Evolutionary conservation across 2,797 vertebrate species (phyloP), one percentile per base, ranked within the genome.

Genomic region (Darevskia mixta): DNA sequence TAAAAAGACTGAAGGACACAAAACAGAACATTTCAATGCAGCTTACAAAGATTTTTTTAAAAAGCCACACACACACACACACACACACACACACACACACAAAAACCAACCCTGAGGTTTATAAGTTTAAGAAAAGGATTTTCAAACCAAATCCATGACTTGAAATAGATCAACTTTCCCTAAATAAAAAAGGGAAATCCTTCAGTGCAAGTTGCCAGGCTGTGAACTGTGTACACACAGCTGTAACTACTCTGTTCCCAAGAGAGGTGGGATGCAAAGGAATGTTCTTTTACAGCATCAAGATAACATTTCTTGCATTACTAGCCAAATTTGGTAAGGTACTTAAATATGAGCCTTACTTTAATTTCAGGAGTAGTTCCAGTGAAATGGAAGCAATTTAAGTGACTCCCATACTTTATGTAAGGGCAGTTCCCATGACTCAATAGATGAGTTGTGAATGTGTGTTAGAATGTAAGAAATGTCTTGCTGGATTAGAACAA

Each of bases 101-200:
- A 35, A 1, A 35, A 55, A 15, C 49, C 49, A 55, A 55, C 49
- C 49, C 84, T 64, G 55, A 79, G 79, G 90, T 71, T 20, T 58
- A 7, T 49, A 55, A 77, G 80, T 35, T 27, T 73, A 58, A 72
- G 73, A 83, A 86, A 83, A 85, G 67, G 45, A 82, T 77, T 79
- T 91, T 61, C 69, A 83, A 94, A 92, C 45, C 2, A 86, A 90
- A 91, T 2, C 13, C 78, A 87, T 35, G 17, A 32, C 10, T 58
- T 38, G 78, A 86, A 93, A 85, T 35, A 49, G 82, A 73, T 75
- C 76, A 86, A 43, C 79, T 86, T 87, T 82, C 83, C 67, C 35
- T 38, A 66, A 8, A n/a, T 82, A 71, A 80, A 75, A 86, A 83
- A 84, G 43, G 17, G 9, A 38, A 69, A 15, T 49, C 64, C 73